Evolutionary conservation across 35 echinoderm and acorn worm species (phyloP).

Genomic region (Patiria miniata): DNA sequence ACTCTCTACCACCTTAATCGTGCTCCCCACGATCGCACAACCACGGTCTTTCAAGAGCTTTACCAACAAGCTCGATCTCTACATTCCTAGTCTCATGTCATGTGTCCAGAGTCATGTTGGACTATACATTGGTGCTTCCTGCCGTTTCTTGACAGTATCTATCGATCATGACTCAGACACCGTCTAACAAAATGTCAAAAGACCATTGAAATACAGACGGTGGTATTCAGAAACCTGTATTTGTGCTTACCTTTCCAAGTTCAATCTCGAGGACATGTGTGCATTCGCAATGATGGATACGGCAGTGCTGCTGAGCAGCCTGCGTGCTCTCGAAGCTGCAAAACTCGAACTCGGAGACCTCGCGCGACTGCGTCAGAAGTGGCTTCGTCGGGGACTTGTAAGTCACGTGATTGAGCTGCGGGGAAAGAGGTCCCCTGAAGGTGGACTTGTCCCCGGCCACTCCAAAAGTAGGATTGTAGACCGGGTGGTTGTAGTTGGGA

Average conservation of each 20-base stretch:
- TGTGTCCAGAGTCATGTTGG: too few relatives aligned
- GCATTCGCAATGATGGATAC: background rate
- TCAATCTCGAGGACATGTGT: background rate
- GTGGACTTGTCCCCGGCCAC: background rate
- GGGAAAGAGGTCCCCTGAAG: background rate
- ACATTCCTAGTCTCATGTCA: too few relatives aligned
- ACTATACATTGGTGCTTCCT: too few relatives aligned
- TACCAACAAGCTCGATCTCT: too few relatives aligned
- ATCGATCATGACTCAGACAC: too few relatives aligned
- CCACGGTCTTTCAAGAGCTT: too few relatives aligned
- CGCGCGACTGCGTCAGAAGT: background rate
- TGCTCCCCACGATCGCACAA: too few relatives aligned
- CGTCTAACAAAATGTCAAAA: too few relatives aligned
- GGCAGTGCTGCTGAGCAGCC: background rate
- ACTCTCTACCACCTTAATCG: too few relatives aligned
- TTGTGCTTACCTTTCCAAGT: background rate
- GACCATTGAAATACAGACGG: too few relatives aligned
- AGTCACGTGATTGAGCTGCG: background rate
- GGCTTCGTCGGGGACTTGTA: background rate
- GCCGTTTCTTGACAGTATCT: too few relatives aligned
- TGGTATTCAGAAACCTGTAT: too few relatives aligned
- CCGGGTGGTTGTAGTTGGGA: background rate
- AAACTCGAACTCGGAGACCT: background rate
- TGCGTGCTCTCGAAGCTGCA: background rate
- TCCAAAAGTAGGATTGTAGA: background rate